These are phyloP conservation scores for Listronotus oregonensis DNA, from an alignment of 1,140 invertebrate genomes.

Conservation along the genomic window DNA sequence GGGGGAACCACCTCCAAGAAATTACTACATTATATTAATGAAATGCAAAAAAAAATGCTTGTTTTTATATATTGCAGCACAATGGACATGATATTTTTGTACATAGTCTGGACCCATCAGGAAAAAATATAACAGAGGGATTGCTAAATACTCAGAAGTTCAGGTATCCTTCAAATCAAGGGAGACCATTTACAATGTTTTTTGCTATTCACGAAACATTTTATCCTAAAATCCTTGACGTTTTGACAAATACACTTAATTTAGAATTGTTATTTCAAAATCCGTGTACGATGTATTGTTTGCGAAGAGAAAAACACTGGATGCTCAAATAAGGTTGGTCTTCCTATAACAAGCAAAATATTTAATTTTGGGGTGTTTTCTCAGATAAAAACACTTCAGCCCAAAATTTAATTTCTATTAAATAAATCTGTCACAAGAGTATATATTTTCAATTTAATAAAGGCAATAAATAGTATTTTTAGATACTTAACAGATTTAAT, in stretches of 20 bases:
- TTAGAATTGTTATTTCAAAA: not conserved
- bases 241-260: not conserved
- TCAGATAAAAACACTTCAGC: too few species aligned
- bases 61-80: not conserved
- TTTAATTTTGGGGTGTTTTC: too few species aligned
- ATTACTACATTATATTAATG: too few species aligned
- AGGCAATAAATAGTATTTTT: too few species aligned
- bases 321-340: not conserved
- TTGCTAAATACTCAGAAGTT: conserved; percentile 5
- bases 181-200: conserved; percentile 9
- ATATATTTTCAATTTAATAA: too few species aligned
- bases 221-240: conserved; percentile 2
- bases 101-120: conserved; percentile 14
- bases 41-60: too few species aligned
- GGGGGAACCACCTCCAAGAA: too few species aligned
- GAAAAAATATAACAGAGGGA: conserved; percentile 11
- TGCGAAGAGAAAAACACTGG: not conserved
- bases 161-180: not conserved
- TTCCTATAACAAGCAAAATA: too few species aligned
- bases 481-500: too few species aligned
- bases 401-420: too few species aligned
- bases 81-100: conserved; percentile 19
- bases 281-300: not conserved
- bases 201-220: conserved; percentile 7
- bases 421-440: too few species aligned